These are phyloP conservation scores for Sprattus sprattus DNA, from an alignment of 2,113 vertebrate species.

Conservation along the genomic window DNA sequence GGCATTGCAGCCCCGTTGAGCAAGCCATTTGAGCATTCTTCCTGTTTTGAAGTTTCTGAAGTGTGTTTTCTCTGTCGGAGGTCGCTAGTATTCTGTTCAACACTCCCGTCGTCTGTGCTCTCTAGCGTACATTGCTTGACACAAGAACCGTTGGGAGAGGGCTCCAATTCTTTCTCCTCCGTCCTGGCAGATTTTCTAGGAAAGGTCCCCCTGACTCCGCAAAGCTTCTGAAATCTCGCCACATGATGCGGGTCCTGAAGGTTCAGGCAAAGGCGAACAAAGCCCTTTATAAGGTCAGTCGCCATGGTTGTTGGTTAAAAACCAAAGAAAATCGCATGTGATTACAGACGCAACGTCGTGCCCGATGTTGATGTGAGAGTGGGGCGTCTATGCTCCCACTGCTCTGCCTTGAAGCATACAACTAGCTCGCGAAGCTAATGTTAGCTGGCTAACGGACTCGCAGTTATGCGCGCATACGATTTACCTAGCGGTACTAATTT, in stretches of 20 bases:
- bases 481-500: neutral
- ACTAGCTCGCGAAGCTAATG: slow-evolving; percentile 26
- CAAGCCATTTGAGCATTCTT: slow-evolving; percentile 51
- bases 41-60: neutral
- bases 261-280: slow-evolving; percentile 64
- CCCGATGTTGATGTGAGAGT: neutral
- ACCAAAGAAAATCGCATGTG: slow-evolving; percentile 13
- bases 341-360: slow-evolving; percentile 12
- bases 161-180: slow-evolving; percentile 46
- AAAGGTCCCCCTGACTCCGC: slow-evolving; percentile 81
- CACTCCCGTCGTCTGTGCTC: slow-evolving; percentile 9
- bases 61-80: slow-evolving; percentile 52
- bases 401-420: neutral
- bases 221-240: slow-evolving; percentile 85
- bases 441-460: slow-evolving; percentile 3
- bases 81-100: neutral
- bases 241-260: slow-evolving; percentile 88
- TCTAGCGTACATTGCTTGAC: slow-evolving; percentile 12
- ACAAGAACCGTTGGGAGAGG: slow-evolving; percentile 37
- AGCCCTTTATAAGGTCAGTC: slow-evolving; percentile 48
- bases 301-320: slow-evolving; percentile 53
- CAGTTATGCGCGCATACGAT: neutral
- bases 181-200: slow-evolving; percentile 36
- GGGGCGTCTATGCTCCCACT: slow-evolving; percentile 12
- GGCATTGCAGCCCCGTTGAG: slow-evolving; percentile 59